Conservation (phyloP, 2,797 vertebrate species). For the Lacerta bilineata region DNA sequence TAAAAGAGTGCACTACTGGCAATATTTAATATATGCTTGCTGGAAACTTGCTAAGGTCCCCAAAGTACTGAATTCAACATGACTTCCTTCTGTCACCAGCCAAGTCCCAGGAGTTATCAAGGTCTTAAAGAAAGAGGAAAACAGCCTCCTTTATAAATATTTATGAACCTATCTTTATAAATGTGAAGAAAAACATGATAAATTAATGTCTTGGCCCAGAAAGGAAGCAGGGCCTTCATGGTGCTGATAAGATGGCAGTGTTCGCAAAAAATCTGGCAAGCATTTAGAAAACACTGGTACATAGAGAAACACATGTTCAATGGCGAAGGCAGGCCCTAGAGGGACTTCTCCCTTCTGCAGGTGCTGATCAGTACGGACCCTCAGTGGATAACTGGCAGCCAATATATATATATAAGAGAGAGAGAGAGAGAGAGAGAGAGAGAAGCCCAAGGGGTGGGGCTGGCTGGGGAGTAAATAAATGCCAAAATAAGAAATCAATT, state of each 20-base stretch:
- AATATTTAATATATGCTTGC: neutral
- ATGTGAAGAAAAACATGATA: neutral
- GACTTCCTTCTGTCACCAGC: neutral
- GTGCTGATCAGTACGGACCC: neutral
- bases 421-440: neutral
- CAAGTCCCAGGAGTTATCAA: neutral
- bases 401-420: neutral
- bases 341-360: neutral
- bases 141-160: neutral
- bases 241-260: neutral
- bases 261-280: neutral
- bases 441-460: neutral
- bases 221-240: neutral
- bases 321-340: neutral
- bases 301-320: neutral
- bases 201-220: neutral
- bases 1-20: neutral
- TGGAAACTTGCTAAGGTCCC: neutral
- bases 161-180: constrained; percentile 13
- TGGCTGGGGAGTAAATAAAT: too few relatives aligned
- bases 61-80: neutral
- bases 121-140: neutral
- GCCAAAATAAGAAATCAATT: too few relatives aligned
- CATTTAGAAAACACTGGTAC: neutral
- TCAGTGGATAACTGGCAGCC: neutral